Evolutionary conservation across 2,113 vertebrate genomes (phyloP).

Genomic region (Rattus rattus): DNA sequence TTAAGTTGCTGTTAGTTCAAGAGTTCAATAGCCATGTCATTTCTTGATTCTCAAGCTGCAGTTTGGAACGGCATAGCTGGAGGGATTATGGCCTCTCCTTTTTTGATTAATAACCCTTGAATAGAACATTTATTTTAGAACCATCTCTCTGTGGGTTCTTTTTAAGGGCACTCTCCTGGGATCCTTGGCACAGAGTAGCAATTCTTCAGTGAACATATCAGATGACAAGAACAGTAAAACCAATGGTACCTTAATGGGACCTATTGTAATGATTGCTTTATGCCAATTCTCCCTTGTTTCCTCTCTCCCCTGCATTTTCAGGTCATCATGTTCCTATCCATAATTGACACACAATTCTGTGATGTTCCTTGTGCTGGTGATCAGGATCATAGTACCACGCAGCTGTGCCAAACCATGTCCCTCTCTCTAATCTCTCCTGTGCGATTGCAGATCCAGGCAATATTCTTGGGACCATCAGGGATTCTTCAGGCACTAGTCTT

Average conservation of each 20-base stretch:
- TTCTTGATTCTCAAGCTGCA: slow-evolving; percentile 42
- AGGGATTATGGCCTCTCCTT: slow-evolving; percentile 24
- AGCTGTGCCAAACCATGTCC: background rate
- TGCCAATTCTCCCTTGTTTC: background rate
- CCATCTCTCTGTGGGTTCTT: slow-evolving; percentile 16
- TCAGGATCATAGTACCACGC: background rate
- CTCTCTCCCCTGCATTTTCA: background rate
- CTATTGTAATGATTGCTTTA: background rate
- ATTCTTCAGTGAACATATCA: slow-evolving; percentile 28
- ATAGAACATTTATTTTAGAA: slow-evolving; percentile 63
- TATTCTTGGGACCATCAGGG: background rate
- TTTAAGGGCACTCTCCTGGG: slow-evolving; percentile 33
- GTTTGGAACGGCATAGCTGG: slow-evolving; percentile 2
- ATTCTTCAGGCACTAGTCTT: background rate
- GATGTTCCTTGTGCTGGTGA: background rate
- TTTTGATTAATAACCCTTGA: slow-evolving; percentile 35
- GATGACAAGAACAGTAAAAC: slow-evolving; percentile 28
- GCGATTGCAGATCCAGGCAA: background rate
- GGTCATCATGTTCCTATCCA: background rate
- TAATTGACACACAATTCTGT: background rate
- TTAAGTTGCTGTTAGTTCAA: background rate
- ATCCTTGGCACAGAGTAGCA: slow-evolving; percentile 15
- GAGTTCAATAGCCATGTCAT: background rate
- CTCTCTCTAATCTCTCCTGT: background rate
- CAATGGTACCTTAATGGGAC: background rate